These are phyloP conservation scores for Archegozetes longisetosus DNA, from an alignment of 1,140 invertebrate species.

Conservation along the genomic window DNA sequence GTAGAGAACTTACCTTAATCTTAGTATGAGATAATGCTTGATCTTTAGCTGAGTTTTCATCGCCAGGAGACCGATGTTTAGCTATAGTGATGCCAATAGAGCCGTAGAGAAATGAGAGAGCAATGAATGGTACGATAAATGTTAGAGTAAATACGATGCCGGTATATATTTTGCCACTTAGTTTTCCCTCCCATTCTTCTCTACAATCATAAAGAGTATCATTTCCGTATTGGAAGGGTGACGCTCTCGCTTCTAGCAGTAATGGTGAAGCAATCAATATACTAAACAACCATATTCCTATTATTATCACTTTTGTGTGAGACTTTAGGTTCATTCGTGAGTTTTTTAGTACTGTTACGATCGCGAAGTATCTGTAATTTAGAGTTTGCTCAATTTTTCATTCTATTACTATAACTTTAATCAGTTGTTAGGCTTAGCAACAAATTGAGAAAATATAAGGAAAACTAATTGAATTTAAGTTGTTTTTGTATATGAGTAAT, in stretches of 20 bases:
- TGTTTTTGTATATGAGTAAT: too few relatives aligned
- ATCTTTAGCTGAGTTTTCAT: constrained; percentile 29
- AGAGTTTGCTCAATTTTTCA: background rate
- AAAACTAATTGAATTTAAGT: too few relatives aligned
- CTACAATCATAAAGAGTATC: constrained; percentile 27
- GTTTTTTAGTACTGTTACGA: constrained; percentile 28
- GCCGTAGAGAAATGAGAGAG: constrained; percentile 35
- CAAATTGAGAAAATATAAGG: too few relatives aligned
- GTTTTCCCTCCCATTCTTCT: constrained; percentile 24
- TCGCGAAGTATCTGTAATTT: constrained; percentile 29
- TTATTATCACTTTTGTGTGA: constrained; percentile 21
- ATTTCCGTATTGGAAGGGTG: constrained; percentile 23
- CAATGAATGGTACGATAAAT: constrained; percentile 34
- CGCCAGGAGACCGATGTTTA: constrained; percentile 34
- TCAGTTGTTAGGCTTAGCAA: too few relatives aligned
- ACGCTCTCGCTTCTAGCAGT: constrained; percentile 28
- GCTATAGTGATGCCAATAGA: constrained; percentile 31
- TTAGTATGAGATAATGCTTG: constrained; percentile 5
- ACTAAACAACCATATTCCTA: constrained; percentile 34
- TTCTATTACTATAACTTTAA: too few relatives aligned
- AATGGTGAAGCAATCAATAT: constrained; percentile 29
- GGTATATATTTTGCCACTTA: constrained; percentile 25
- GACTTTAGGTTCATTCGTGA: constrained; percentile 21
- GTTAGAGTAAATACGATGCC: constrained; percentile 34
- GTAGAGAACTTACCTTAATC: constrained; percentile 11